Evolutionary conservation across 2,113 vertebrate genomes (phyloP).

Genomic region (Calypte anna): DNA sequence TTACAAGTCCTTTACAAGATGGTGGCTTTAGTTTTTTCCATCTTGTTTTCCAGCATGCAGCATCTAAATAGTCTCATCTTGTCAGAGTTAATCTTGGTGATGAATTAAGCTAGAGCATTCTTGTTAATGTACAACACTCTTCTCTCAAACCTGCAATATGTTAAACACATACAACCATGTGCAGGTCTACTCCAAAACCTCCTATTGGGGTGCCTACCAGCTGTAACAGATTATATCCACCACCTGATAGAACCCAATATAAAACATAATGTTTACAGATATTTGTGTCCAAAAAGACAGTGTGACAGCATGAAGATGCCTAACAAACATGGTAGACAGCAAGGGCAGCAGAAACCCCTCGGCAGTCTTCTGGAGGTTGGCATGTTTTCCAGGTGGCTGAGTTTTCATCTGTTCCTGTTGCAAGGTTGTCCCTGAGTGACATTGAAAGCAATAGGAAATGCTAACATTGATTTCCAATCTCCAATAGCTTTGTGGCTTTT

Average conservation of each 20-base stretch:
- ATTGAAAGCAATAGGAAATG: neutral
- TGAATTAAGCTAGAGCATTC: neutral
- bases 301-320: neutral
- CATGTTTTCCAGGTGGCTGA: fast-evolving
- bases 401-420: neutral
- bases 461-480: neutral
- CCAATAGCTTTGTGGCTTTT: neutral
- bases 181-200: neutral
- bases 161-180: neutral
- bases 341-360: neutral
- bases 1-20: neutral
- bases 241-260: neutral
- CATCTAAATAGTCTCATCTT: neutral
- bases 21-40: neutral
- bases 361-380: neutral
- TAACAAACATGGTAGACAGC: fast-evolving
- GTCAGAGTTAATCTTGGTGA: neutral
- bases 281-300: neutral
- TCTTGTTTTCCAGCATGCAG: neutral
- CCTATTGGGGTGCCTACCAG: fast-evolving
- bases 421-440: neutral
- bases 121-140: neutral
- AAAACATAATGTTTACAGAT: neutral
- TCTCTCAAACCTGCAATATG: neutral
- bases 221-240: neutral